Evolutionary conservation across 2,888 invertebrate species (phyloP).

Genomic region (Pristionchus arcanus): DNA sequence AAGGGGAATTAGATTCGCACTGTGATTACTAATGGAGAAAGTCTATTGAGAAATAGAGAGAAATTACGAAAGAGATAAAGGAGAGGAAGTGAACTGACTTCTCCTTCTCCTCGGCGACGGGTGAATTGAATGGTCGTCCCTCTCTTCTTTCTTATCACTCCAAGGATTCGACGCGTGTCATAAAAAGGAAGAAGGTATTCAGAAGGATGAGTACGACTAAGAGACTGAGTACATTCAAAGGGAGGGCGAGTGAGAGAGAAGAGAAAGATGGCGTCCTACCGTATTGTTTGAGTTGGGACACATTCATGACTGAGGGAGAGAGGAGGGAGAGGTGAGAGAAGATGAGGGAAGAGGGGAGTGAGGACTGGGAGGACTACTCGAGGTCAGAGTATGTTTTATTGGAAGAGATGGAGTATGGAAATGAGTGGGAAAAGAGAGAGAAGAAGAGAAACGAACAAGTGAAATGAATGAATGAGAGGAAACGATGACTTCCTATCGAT

Average conservation of each 20-base stretch:
- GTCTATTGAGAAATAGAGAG: background rate
- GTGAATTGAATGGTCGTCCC: conserved; percentile 33
- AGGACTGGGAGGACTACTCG: conserved; percentile 14
- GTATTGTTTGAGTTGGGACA: background rate
- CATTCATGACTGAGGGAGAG: conserved; percentile 14
- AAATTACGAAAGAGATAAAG: background rate
- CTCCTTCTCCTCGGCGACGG: background rate
- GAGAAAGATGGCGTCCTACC: conserved; percentile 16
- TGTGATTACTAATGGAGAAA: background rate
- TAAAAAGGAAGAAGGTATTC: conserved; percentile 28
- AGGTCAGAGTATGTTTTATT: conserved; percentile 10
- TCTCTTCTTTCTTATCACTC: conserved; percentile 13
- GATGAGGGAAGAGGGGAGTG: background rate
- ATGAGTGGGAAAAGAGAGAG: conserved; percentile 14
- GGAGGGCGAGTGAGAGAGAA: background rate
- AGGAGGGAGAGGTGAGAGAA: background rate
- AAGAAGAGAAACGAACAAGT: background rate
- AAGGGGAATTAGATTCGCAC: background rate
- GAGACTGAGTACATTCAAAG: conserved; percentile 17
- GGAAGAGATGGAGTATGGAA: conserved; percentile 10
- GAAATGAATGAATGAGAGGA: background rate
- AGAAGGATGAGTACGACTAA: background rate
- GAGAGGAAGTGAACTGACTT: background rate
- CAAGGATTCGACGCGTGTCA: background rate
- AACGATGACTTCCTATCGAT: conserved; percentile 26